Conservation (phyloP, 2,113 vertebrate species). For the Nothocercus nigrocapillus region DNA sequence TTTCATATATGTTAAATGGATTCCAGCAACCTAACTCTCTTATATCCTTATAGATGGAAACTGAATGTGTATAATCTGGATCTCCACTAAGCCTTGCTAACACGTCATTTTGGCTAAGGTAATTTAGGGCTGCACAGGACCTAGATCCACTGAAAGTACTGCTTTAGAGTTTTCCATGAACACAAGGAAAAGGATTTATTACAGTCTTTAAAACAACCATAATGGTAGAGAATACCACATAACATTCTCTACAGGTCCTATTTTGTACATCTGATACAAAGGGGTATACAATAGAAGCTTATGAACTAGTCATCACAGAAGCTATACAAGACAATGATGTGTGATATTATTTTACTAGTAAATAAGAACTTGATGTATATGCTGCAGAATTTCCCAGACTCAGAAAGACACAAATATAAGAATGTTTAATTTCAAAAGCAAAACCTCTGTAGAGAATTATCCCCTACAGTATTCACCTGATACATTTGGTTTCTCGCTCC, state of each 20-base stretch:
- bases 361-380: not conserved
- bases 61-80: not conserved
- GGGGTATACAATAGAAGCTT: not conserved
- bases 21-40: not conserved
- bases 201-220: not conserved
- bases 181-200: not conserved
- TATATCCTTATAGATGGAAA: not conserved
- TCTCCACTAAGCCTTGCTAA: not conserved
- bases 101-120: not conserved
- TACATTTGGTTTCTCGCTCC: constrained; percentile 16
- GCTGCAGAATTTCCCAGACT: not conserved
- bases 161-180: not conserved
- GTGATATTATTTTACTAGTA: not conserved
- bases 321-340: not conserved
- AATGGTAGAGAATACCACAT: not conserved
- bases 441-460: constrained; percentile 12
- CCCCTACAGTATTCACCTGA: constrained; percentile 19
- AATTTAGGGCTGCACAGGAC: not conserved
- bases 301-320: not conserved
- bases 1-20: not conserved
- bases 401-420: not conserved
- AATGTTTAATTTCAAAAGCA: constrained; percentile 12
- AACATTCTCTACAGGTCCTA: not conserved
- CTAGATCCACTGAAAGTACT: not conserved
- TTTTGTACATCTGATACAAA: not conserved